Evolutionary conservation across 2,797 vertebrate genomes (phyloP).

Genomic region (Anas flavirostris): DNA sequence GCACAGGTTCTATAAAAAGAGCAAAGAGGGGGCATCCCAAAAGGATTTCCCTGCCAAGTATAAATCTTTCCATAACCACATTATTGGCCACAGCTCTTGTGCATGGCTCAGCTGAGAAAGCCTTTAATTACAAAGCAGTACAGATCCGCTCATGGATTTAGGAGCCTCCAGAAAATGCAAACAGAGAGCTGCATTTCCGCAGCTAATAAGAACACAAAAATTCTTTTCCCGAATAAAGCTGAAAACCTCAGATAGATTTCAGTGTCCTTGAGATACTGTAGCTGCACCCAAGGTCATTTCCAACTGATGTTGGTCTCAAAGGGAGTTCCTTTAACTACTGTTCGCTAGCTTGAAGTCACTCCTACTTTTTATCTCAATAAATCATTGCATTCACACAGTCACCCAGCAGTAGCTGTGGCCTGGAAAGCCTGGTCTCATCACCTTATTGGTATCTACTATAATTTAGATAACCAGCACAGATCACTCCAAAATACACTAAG

Average conservation of each 20-base stretch:
- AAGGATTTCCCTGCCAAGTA: background rate
- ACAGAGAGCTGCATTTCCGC: background rate
- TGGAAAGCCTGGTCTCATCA: background rate
- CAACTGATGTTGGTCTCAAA: background rate
- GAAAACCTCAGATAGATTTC: slow-evolving; percentile 7
- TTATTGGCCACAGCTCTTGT: background rate
- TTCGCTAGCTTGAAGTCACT: background rate
- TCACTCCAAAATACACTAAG: background rate
- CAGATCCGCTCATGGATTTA: background rate
- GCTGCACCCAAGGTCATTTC: background rate
- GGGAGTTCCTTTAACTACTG: background rate
- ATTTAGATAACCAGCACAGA: background rate
- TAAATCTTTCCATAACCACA: background rate
- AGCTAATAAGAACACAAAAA: background rate
- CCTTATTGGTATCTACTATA: background rate
- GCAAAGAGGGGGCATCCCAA: background rate
- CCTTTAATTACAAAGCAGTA: background rate
- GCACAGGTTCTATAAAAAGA: background rate
- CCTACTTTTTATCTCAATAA: background rate
- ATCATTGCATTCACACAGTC: background rate
- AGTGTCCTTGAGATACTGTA: background rate
- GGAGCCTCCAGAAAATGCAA: slow-evolving; percentile 3
- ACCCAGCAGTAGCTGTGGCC: background rate
- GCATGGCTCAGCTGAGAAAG: background rate
- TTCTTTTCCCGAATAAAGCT: background rate